phyloP scores from a whole-genome alignment of 2,888 invertebrate genomes.

The Aleiodes testaceus region DNA sequence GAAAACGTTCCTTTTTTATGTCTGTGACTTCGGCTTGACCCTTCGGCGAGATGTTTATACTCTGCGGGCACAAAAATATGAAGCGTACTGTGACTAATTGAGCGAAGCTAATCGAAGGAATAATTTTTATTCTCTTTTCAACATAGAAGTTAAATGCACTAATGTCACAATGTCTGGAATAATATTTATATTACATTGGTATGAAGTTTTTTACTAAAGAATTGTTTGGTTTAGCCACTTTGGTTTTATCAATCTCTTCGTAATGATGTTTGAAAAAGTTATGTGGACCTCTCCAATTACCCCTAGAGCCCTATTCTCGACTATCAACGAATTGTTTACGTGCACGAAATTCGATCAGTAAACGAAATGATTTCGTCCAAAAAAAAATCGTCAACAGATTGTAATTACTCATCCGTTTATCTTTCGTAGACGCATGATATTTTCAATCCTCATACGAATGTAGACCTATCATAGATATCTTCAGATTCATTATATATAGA shows the following conservation, averaged over 20 bases:
- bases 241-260: constrained; percentile 1
- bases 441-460: too few relatives aligned
- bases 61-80: background rate
- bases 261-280: constrained; percentile 35
- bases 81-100: background rate
- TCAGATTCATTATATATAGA: too few relatives aligned
- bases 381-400: too few relatives aligned
- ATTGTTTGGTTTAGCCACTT: background rate
- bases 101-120: background rate
- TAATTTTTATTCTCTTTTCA: background rate
- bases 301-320: too few relatives aligned
- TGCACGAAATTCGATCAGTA: too few relatives aligned
- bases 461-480: too few relatives aligned
- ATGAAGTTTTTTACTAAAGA: background rate
- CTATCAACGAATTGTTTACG: too few relatives aligned
- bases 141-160: background rate
- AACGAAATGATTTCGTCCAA: too few relatives aligned
- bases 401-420: too few relatives aligned
- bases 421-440: too few relatives aligned
- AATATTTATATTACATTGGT: background rate
- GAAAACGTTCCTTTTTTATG: background rate
- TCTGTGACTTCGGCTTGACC: too few relatives aligned
- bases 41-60: background rate
- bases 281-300: constrained; percentile 27
- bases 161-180: background rate